These are phyloP conservation scores for Trachymyrmex cornetzi DNA, from an alignment of 1,140 invertebrate genomes.

Conservation along the genomic window DNA sequence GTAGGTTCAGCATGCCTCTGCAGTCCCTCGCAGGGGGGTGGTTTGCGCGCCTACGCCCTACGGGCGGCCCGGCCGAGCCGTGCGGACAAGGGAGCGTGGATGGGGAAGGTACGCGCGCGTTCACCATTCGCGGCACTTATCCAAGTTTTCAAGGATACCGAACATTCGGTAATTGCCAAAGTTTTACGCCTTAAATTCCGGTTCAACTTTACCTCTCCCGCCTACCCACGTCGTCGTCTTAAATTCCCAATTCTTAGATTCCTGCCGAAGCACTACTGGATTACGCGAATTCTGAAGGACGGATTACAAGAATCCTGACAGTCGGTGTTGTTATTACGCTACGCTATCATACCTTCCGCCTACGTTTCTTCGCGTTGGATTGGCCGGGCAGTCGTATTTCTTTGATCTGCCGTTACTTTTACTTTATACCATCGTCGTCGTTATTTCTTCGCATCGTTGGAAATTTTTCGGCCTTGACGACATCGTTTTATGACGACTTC, in stretches of 20 bases:
- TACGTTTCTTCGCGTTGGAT: conserved; percentile 34
- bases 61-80: neutral
- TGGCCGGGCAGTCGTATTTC: neutral
- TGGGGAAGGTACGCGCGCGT: conserved; percentile 1
- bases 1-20: conserved; percentile 47
- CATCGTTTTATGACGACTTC: conserved; percentile 4
- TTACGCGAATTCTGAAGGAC: conserved; percentile 54
- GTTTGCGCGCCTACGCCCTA: conserved; percentile 30
- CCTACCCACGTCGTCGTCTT: conserved; percentile 19
- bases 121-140: conserved; percentile 56
- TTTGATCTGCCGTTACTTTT: conserved; percentile 36
- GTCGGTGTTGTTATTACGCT: conserved; percentile 55
- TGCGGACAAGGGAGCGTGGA: neutral
- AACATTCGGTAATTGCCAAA: conserved; percentile 79
- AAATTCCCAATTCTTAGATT: conserved; percentile 55
- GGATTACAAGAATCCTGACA: conserved; percentile 26
- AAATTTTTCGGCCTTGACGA: conserved; percentile 35
- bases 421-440: conserved; percentile 15
- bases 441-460: neutral
- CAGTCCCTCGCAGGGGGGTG: conserved; percentile 2
- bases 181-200: conserved; percentile 74
- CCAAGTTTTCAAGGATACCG: conserved; percentile 75
- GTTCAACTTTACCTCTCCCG: neutral
- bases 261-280: conserved; percentile 34
- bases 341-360: conserved; percentile 12